Evolutionary conservation across 2,888 invertebrate genomes (phyloP).

Genomic region (Acheta domesticus): DNA sequence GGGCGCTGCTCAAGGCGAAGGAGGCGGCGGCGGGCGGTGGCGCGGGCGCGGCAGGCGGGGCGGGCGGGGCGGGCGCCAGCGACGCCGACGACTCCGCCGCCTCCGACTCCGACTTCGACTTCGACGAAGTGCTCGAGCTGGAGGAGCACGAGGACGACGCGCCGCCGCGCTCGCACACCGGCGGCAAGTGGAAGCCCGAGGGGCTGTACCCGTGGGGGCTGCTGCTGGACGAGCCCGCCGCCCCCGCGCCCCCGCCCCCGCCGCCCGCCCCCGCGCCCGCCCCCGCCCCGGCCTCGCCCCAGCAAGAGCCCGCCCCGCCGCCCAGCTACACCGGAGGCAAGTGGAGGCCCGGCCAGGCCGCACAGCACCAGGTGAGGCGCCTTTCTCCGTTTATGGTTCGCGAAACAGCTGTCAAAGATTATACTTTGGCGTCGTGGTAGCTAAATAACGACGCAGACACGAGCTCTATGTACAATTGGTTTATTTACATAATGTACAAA

Average conservation of each 20-base stretch:
- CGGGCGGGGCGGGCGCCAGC: constrained; percentile 41
- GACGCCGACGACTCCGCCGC: constrained; percentile 44
- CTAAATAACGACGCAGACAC: too few relatives aligned
- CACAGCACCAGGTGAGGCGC: constrained; percentile 22
- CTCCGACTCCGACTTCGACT: constrained; percentile 55
- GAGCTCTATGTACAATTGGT: too few relatives aligned
- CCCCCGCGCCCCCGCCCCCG: not conserved
- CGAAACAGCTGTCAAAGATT: too few relatives aligned
- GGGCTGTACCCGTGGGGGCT: constrained; percentile 41
- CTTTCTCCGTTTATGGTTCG: not conserved
- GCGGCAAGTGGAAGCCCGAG: constrained; percentile 73
- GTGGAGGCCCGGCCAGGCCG: constrained; percentile 53
- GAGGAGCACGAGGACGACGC: constrained; percentile 39
- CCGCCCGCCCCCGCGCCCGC: not conserved
- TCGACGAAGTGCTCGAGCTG: constrained; percentile 48
- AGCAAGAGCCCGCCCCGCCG: constrained; percentile 45
- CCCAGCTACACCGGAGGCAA: constrained; percentile 60
- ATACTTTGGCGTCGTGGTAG: too few relatives aligned
- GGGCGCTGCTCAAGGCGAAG: constrained; percentile 29
- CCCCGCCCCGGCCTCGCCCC: constrained; percentile 45
- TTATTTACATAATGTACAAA: too few relatives aligned
- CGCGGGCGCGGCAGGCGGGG: not conserved
- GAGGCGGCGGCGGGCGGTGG: not conserved
- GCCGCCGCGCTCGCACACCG: constrained; percentile 58
- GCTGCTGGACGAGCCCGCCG: constrained; percentile 25